Base-by-base conservation (phyloP, 37 sponge, comb jelly and placozoan genomes). In the Crambe crambe region DNA sequence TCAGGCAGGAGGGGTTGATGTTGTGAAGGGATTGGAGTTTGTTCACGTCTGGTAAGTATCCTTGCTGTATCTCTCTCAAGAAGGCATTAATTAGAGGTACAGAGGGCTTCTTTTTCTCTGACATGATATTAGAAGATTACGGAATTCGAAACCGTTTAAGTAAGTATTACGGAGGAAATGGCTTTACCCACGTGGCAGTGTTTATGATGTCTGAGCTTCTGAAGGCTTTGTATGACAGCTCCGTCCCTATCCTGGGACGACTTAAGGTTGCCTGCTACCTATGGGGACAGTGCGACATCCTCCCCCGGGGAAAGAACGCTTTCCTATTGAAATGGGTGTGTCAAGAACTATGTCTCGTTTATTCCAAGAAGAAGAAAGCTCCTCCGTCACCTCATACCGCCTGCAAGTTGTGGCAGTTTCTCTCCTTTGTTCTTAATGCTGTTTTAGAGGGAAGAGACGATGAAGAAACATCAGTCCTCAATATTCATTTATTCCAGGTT, bases 191-290 rank as follows among this genome's bases (percentile, higher is more conserved):
- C 63, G 63, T 61, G 63, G 63, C 63, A 9, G 25, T 5, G 25
- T 47, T 47, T 47, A 15, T 47, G 62, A 71, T 59, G 72, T 43
- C 41, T 9, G 66, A 62, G 47, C 65, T 87, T 70, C 37, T 30
- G 60, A 27, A 41, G 2, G 72, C 67, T 15, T 42, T 88, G 27
- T 58, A 39, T 8, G 56, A 88, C 26, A 41, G 30, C 31, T 77
- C 83, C 2, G 31, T 82, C 2, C 62, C 31, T 3, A 0, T 36
- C 15, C 54, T 35, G n/a, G 83, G 77, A 26, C 56, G 89, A 12
- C 51, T 88, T 42, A 88, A 83, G 57, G 74, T 88, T 2, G 89
- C 89, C 10, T 73, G 79, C 66, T 72, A 65, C 54, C 29, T 82
- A 59, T 83, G 81, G 87, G 40, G 23, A 22, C 42, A 62, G 65